Evolutionary conservation across 2,797 vertebrate species (phyloP).

Genomic region (Neoniphon sammara): DNA sequence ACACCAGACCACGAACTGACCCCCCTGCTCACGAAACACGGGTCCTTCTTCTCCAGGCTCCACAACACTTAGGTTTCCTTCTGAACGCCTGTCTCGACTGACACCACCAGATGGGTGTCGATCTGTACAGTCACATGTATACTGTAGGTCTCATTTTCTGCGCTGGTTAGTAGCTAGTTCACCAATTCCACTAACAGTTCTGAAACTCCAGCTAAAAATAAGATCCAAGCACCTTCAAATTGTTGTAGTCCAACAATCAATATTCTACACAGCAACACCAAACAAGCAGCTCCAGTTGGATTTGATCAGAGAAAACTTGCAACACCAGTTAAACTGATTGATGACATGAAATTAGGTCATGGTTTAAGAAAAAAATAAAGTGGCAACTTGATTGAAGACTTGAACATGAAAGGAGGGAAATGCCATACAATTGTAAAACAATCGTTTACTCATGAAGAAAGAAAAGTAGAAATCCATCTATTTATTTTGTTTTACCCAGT

Average conservation of each 20-base stretch:
- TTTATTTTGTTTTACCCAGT: conserved; percentile 85
- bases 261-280: conserved; percentile 11
- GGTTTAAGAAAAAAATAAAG: conserved; percentile 23
- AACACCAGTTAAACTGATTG: neutral
- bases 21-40: conserved; percentile 59
- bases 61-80: conserved; percentile 60
- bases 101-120: conserved; percentile 50
- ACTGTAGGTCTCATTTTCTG: conserved; percentile 54
- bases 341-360: conserved; percentile 7
- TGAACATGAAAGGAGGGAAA: conserved; percentile 47
- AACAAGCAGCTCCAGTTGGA: conserved; percentile 23
- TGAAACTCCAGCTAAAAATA: conserved; percentile 34
- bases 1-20: conserved; percentile 75
- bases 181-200: conserved; percentile 38
- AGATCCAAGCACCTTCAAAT: conserved; percentile 24
- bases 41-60: conserved; percentile 65
- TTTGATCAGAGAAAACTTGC: neutral
- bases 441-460: conserved; percentile 66
- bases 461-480: conserved; percentile 78
- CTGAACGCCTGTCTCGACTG: conserved; percentile 49
- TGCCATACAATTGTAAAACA: conserved; percentile 66
- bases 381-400: conserved; percentile 40
- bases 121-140: conserved; percentile 67
- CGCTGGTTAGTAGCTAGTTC: conserved; percentile 44
- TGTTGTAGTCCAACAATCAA: conserved; percentile 24